Evolutionary conservation across 2,888 invertebrate species (phyloP).

Genomic region (Uloborus plumipes): DNA sequence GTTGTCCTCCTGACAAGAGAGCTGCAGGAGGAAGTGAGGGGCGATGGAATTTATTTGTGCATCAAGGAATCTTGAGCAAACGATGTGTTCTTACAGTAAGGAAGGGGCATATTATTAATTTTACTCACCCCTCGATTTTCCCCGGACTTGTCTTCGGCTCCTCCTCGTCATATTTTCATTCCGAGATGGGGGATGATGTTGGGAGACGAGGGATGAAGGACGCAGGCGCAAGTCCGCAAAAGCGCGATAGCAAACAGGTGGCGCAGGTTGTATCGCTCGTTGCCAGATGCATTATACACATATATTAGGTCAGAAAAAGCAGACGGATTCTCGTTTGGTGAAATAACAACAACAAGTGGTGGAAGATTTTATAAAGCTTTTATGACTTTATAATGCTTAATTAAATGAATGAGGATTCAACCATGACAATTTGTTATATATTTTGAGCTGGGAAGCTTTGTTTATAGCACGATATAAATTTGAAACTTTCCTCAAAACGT

Average conservation of each 20-base stretch:
- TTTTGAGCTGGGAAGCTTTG: too few species aligned
- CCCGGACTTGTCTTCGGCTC: constrained; percentile 23
- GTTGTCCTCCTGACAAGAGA: not conserved
- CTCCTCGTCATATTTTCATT: constrained; percentile 50
- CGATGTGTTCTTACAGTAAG: not conserved
- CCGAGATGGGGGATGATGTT: constrained; percentile 40
- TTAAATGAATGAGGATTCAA: too few species aligned
- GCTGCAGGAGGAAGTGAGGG: too few species aligned
- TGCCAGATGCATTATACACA: constrained; percentile 26
- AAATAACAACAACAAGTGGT: too few species aligned
- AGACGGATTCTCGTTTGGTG: too few species aligned
- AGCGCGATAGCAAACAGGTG: constrained; percentile 58
- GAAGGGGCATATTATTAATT: not conserved
- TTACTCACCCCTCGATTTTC: constrained; percentile 34
- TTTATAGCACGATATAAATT: too few species aligned
- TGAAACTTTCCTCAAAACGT: too few species aligned
- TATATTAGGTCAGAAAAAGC: too few species aligned
- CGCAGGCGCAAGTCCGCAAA: constrained; percentile 37
- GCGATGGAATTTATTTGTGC: too few species aligned
- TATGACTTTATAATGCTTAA: too few species aligned
- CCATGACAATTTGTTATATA: too few species aligned
- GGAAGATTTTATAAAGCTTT: too few species aligned
- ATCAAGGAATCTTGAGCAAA: not conserved
- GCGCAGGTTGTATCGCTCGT: constrained; percentile 40
- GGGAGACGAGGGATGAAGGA: constrained; percentile 47